phyloP scores from a whole-genome alignment of 2,888 invertebrate genomes.

The Trisateles emortualis region DNA sequence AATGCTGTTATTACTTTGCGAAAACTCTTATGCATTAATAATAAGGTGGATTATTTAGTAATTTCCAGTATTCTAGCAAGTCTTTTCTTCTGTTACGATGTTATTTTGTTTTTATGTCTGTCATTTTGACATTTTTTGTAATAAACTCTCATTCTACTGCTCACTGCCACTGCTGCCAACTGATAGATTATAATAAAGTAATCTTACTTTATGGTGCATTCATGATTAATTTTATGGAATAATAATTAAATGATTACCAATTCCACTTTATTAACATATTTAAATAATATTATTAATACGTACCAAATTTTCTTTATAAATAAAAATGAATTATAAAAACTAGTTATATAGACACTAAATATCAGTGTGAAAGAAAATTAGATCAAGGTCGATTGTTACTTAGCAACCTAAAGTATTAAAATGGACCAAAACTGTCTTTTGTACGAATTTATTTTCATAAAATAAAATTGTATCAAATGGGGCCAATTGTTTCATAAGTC shows the following conservation, averaged over 20 bases:
- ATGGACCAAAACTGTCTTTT: constrained; percentile 78
- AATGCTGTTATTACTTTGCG: constrained; percentile 41
- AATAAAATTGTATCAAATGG: constrained; percentile 60
- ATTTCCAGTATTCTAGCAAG: constrained; percentile 15
- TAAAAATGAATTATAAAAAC: too few species aligned
- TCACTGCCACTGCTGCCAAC: constrained; percentile 18
- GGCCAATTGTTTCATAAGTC: constrained; percentile 63
- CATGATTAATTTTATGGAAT: too few species aligned
- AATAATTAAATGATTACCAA: too few species aligned
- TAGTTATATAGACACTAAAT: too few species aligned
- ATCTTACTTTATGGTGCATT: too few species aligned
- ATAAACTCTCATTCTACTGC: not conserved
- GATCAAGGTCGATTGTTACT: constrained; percentile 14
- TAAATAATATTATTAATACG: too few species aligned
- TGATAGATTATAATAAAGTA: too few species aligned
- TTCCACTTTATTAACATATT: too few species aligned
- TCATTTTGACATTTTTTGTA: not conserved
- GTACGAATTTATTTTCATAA: constrained; percentile 74
- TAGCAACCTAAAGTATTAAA: constrained; percentile 50
- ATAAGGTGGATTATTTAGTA: not conserved
- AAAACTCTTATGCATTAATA: constrained; percentile 21
- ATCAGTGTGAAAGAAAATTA: not conserved
- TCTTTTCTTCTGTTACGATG: constrained; percentile 20
- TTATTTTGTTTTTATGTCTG: constrained; percentile 34
- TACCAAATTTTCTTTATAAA: too few species aligned